A percentile compares a stretch with the other conserved stretches of the same genome.
phyloP scores from a whole-genome alignment of 1,140 invertebrate species.

The Danaus melanippus region DNA sequence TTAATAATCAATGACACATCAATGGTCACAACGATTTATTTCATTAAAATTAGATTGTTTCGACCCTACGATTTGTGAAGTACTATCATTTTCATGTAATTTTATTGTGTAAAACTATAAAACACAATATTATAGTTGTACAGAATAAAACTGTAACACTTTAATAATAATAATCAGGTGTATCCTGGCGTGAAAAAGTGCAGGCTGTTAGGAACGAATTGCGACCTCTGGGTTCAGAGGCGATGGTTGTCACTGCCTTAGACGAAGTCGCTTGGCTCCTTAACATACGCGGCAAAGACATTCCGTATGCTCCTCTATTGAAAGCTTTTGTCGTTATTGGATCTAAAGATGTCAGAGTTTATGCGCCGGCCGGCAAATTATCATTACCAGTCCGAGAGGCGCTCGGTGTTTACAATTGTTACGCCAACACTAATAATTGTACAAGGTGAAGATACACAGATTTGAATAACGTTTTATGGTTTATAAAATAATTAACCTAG shows the following conservation, averaged over 20 bases:
- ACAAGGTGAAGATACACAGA: conserved; percentile 71
- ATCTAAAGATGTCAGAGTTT: conserved; percentile 75
- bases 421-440: conserved; percentile 71
- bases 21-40: too few relatives aligned
- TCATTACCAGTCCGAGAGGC: conserved; percentile 67
- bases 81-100: background rate
- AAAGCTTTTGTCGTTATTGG: conserved; percentile 84
- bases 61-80: too few relatives aligned
- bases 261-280: conserved; percentile 96
- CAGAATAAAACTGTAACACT: background rate
- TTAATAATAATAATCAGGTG: conserved; percentile 61
- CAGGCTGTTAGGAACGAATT: conserved; percentile 78
- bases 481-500: background rate
- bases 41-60: too few relatives aligned
- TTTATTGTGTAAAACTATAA: background rate
- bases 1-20: too few relatives aligned
- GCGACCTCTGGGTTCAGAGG: conserved; percentile 77
- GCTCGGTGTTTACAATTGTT: conserved; percentile 75
- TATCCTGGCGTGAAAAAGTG: conserved; percentile 83
- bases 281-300: conserved; percentile 94
- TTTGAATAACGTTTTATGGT: conserved; percentile 2
- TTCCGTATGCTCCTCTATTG: conserved; percentile 90
- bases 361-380: conserved; percentile 75
- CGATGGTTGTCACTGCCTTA: conserved; percentile 88
- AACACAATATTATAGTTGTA: background rate